phyloP scores from a whole-genome alignment of 2,113 vertebrate genomes.

The Menidia beryllina region DNA sequence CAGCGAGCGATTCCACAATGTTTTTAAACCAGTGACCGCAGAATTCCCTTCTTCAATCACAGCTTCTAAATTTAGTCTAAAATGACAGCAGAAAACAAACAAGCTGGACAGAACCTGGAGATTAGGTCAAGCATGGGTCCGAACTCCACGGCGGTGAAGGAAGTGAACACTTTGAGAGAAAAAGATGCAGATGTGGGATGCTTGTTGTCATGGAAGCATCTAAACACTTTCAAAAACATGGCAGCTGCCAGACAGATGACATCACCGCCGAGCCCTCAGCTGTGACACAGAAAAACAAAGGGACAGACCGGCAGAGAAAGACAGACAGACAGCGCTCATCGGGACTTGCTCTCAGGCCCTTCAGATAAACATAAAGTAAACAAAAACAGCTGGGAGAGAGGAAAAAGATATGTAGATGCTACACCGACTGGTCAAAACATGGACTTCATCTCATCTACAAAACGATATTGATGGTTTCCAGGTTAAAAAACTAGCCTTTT shows the following conservation, averaged over 20 bases:
- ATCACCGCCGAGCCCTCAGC: constrained; percentile 71
- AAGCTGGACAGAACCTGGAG: neutral
- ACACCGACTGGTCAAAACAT: neutral
- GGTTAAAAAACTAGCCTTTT: neutral
- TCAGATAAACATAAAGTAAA: constrained; percentile 21
- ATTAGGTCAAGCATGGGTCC: neutral
- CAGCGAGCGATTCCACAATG: neutral
- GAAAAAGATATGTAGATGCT: neutral
- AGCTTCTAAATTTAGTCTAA: neutral
- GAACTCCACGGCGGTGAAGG: constrained; percentile 15
- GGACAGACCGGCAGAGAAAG: neutral
- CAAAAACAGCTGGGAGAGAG: constrained; percentile 13
- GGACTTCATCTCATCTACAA: neutral
- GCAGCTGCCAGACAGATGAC: constrained; percentile 73
- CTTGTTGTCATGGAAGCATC: constrained; percentile 69
- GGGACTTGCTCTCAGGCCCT: constrained; percentile 6
- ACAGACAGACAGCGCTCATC: neutral
- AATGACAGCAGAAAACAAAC: neutral
- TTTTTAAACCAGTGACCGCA: neutral
- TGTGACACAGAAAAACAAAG: constrained; percentile 52
- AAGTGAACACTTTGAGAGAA: constrained; percentile 17
- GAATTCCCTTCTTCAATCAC: neutral
- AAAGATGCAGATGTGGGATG: constrained; percentile 79
- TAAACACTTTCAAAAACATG: constrained; percentile 82
- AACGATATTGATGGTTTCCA: neutral